These are phyloP conservation scores for Pempheris klunzingeri DNA, from an alignment of 2,797 vertebrate genomes.

Conservation along the genomic window DNA sequence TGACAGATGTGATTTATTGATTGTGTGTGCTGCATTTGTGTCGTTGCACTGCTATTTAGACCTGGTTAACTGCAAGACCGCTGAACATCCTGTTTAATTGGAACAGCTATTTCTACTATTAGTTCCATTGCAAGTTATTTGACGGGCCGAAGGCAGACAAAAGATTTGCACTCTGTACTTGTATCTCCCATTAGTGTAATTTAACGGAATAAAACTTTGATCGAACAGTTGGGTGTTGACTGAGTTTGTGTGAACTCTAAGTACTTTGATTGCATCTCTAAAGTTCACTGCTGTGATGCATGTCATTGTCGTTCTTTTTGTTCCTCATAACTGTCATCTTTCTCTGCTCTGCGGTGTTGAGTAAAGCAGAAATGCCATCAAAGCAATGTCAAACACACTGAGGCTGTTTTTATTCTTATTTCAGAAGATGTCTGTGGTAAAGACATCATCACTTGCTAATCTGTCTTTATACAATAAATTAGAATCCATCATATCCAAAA, in stretches of 20 bases:
- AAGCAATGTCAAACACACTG: neutral
- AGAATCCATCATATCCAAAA: constrained; percentile 76
- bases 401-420: constrained; percentile 31
- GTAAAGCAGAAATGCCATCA: neutral
- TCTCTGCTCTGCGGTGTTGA: neutral
- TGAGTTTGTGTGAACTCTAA: neutral
- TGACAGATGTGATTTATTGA: constrained; percentile 66
- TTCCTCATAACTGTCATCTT: neutral
- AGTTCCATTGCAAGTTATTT: neutral
- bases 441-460: constrained; percentile 64
- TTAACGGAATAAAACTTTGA: neutral
- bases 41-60: constrained; percentile 36
- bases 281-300: neutral
- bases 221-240: neutral
- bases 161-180: no score
- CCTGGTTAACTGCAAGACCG: constrained; percentile 16
- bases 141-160: neutral
- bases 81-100: neutral
- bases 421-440: constrained; percentile 44
- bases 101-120: neutral
- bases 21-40: constrained; percentile 44
- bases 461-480: constrained; percentile 68
- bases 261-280: neutral
- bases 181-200: neutral
- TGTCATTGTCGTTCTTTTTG: neutral